These are phyloP conservation scores for Cichlasoma orientale DNA, from an alignment of 2,797 vertebrate genomes.

Conservation along the genomic window DNA sequence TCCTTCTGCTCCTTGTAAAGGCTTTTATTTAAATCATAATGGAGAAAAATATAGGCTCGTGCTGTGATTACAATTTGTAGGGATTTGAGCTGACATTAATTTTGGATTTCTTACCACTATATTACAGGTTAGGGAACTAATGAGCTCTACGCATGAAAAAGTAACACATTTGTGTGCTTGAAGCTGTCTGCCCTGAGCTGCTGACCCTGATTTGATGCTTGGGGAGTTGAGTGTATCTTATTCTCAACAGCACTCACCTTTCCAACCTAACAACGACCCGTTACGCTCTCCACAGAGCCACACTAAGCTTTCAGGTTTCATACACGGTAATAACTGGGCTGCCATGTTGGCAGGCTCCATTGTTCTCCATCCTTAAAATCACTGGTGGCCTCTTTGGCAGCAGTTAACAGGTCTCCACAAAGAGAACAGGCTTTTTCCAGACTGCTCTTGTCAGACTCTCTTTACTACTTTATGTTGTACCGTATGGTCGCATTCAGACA, in stretches of 20 bases:
- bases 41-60: not conserved
- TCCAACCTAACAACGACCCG: constrained; percentile 40
- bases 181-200: constrained; percentile 52
- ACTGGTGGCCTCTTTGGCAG: constrained; percentile 44
- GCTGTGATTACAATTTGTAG: constrained; percentile 14
- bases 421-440: constrained; percentile 26
- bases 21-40: constrained; percentile 1
- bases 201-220: constrained; percentile 56
- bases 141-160: constrained; percentile 50
- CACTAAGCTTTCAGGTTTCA: constrained; percentile 37
- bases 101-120: constrained; percentile 37
- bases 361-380: constrained; percentile 36
- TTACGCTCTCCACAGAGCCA: constrained; percentile 16
- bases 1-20: not conserved
- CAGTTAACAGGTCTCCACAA: constrained; percentile 47
- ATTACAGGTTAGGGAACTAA: constrained; percentile 46
- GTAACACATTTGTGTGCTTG: constrained; percentile 52
- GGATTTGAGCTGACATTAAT: constrained; percentile 35
- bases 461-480: constrained; percentile 10
- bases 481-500: constrained; percentile 25
- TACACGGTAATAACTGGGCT: constrained; percentile 24
- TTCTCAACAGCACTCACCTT: constrained; percentile 62
- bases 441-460: constrained; percentile 17
- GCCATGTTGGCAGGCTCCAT: constrained; percentile 24
- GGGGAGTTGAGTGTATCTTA: constrained; percentile 53